Conservation (phyloP, 2,888 invertebrate species). For the Drosophila tripunctata region DNA sequence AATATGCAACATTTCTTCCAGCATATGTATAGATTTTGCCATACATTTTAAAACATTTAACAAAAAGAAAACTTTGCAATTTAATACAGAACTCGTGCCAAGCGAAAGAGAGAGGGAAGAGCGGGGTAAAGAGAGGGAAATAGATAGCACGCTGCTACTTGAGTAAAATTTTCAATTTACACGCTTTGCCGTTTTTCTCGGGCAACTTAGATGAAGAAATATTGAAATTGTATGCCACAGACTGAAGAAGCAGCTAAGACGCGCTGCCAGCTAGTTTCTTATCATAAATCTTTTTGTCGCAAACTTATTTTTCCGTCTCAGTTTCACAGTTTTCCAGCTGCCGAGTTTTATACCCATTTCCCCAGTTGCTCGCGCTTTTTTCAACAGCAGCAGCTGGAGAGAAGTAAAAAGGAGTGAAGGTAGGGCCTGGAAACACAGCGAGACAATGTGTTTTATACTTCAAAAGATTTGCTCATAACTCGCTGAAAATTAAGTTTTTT, state of each 20-base stretch:
- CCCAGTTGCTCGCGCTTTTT: slow-evolving; percentile 27
- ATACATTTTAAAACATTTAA: slow-evolving; percentile 21
- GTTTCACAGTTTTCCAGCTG: not conserved
- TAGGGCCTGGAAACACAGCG: slow-evolving; percentile 9
- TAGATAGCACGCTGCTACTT: slow-evolving; percentile 41
- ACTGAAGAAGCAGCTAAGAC: not conserved
- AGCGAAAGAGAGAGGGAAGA: not conserved
- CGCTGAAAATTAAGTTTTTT: not conserved
- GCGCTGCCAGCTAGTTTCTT: slow-evolving; percentile 58
- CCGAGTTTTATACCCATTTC: no score
- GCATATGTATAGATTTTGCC: slow-evolving; percentile 4
- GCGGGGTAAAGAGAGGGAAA: not conserved
- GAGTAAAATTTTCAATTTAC: slow-evolving; percentile 74
- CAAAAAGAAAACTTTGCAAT: slow-evolving; percentile 62
- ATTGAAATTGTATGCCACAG: slow-evolving; percentile 71
- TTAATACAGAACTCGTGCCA: slow-evolving; percentile 45
- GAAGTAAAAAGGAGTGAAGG: slow-evolving; percentile 1
- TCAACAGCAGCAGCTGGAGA: slow-evolving; percentile 14
- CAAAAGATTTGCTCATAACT: not conserved
- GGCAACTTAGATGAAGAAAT: slow-evolving; percentile 60
- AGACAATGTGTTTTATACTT: slow-evolving; percentile 16
- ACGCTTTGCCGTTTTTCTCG: slow-evolving; percentile 19
- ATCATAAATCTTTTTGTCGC: slow-evolving; percentile 71
- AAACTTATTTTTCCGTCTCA: slow-evolving; percentile 49
- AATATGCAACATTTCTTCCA: slow-evolving; percentile 26